Base-by-base conservation (phyloP, 2,888 invertebrate species). In the Nematopogon swammerdamellus region DNA sequence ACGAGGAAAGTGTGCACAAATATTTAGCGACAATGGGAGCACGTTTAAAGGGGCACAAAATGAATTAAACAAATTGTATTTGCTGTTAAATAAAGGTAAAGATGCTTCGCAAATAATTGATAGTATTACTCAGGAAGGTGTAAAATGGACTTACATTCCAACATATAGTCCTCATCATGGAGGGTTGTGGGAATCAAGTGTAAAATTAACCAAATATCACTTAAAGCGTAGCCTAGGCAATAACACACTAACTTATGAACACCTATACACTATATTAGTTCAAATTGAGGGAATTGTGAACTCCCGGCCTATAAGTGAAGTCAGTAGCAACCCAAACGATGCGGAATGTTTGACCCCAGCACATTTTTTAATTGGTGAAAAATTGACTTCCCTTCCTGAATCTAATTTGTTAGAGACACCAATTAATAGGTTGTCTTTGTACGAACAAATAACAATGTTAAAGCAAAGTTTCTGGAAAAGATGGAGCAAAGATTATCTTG, bases 21-120 rank as follows among this genome's bases (percentile, higher is more conserved):
- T 36, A 36, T 36, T 36, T 19, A 18, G 18, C 4, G 48, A 48
- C 18, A 52, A 54, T 29, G 58, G 54, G 3, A 52, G 51, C 4
- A 55, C 53, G n/a, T 53, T 53, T 46, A 36, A 49, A 1, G 56
- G 54, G 19, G 50, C 54, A 11, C 44, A 43, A 42, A 46, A 36
- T 14, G 36, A 36, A 36, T 14, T 36, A 14, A 8, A 36, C 14
- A 3, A 14, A 36, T 36, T 36, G 11, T 36, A 36, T 36, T 14
- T 14, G 36, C 3, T 36, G 36, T 14, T 36, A 4, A 36, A 36
- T 36, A 14, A 25, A 4, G 14, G 36, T 14, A 8, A 3, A 14
- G 11, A 36, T 8, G 8, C 36, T 8, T 4, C 14, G 4, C 3
- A 36, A 36, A 36, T 36, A 8, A 8, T 14, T 14, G n/a, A 36